Percentiles rank a stretch among this genome's conserved stretches.
phyloP scores from a whole-genome alignment of 1,140 invertebrate species.

The Drosophila murphyi region DNA sequence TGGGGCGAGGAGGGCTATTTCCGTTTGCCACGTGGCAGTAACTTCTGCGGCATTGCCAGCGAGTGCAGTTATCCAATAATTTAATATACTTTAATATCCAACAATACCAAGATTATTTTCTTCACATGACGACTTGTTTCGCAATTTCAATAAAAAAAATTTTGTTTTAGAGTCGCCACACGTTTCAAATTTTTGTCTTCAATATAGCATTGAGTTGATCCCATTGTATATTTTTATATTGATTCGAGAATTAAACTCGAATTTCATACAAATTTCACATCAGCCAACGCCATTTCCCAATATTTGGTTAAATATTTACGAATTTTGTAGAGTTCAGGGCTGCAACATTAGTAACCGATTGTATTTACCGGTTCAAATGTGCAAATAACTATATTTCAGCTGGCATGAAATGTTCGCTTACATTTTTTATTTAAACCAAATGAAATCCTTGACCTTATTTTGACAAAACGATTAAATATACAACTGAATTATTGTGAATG shows the following conservation, averaged over 20 bases:
- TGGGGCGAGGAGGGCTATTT: conserved; percentile 92
- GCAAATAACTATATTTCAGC: background rate
- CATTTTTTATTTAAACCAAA: background rate
- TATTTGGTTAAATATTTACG: too few relatives aligned
- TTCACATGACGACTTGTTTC: background rate
- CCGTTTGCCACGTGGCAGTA: conserved; percentile 87
- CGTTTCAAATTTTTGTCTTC: too few relatives aligned
- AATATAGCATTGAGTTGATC: too few relatives aligned
- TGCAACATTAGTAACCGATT: background rate
- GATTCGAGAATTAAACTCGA: too few relatives aligned
- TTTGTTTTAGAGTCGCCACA: background rate
- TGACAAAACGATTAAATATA: background rate
- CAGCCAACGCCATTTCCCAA: too few relatives aligned
- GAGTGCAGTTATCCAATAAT: conserved; percentile 82
- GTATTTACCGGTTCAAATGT: background rate
- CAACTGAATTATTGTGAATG: conserved; percentile 7
- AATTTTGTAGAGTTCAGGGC: background rate
- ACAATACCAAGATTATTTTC: background rate
- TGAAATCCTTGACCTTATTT: background rate
- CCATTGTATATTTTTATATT: too few relatives aligned
- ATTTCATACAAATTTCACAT: too few relatives aligned
- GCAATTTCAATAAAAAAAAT: background rate
- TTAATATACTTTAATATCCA: conserved; percentile 25
- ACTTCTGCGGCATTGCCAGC: conserved; percentile 88
- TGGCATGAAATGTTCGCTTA: background rate